Evolutionary conservation across 1,140 invertebrate genomes (phyloP), one percentile per base, ranked within the genome.

Genomic region (Lerema accius): DNA sequence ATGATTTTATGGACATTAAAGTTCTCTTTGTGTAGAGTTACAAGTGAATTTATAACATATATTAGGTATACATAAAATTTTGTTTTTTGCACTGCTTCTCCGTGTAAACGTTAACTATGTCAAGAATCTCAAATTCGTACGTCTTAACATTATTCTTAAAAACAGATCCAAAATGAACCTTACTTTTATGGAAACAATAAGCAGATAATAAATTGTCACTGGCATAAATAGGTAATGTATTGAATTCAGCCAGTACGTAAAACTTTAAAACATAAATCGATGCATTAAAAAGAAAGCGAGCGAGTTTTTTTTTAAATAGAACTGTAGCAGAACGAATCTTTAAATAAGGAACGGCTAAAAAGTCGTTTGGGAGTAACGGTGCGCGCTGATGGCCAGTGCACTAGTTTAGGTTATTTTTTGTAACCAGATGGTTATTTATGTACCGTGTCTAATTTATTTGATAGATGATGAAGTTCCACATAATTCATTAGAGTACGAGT

Each of bases 311-410:
- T 68, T 53, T 53, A 74, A 74, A 74, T 71, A 74, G 71, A 71
- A 74, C 61, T 71, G 67, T 70, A 70, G 67, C 72, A 73, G 69
- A 78, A 75, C 76, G 72, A 75, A 78, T 78, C 53, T 70, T 68
- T 69, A 65, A 73, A 78, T 71, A 72, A 78, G 68, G 67, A 78
- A 73, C 68, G 65, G 60, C 67, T 69, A 69, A 69, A 73, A 73
- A 76, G 65, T 71, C 68, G 68, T 69, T 74, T 69, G 56, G 45
- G 45, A 60, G 43, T 60, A 60, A 60, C 56, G 56, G 56, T 60
- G 56, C 14, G 10, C 17, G 45, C 35, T 60, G 56, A 60, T 60
- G 56, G 49, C 39, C 56, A 23, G 43, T 60, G 50, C 50, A 60
- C 28, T 17, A 48, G 56, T 60, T 60, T 48, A 48, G 56, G 56